Evolutionary conservation across 2,113 vertebrate genomes (phyloP).

Genomic region (Platysternon megacephalum): DNA sequence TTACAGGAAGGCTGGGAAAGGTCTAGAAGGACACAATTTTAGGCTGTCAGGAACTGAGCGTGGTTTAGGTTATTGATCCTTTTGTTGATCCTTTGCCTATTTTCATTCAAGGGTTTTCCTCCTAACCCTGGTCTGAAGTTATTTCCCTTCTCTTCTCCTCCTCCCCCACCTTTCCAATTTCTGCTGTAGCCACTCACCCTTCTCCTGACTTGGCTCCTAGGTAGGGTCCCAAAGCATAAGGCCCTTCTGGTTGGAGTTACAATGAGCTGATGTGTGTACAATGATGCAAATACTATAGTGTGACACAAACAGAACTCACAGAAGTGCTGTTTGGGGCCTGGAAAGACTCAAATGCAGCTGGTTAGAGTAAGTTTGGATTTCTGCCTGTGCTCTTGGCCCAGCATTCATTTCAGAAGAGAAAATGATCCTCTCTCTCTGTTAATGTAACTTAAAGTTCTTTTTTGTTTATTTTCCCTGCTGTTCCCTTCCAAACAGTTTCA

Average conservation of each 20-base stretch:
- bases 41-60: background rate
- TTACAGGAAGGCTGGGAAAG: background rate
- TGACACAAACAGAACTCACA: background rate
- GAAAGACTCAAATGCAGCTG: background rate
- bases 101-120: background rate
- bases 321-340: background rate
- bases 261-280: background rate
- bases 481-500: conserved; percentile 22
- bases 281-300: background rate
- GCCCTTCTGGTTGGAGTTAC: background rate
- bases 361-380: background rate
- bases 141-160: too few relatives aligned
- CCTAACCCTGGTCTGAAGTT: background rate
- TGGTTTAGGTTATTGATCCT: background rate
- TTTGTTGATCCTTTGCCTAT: background rate
- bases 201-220: background rate
- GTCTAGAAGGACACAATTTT: background rate
- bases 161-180: background rate
- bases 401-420: background rate
- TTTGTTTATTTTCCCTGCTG: background rate
- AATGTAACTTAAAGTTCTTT: background rate
- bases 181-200: background rate
- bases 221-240: background rate
- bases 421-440: background rate
- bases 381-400: background rate